These are phyloP conservation scores for Drosophila koepferae DNA, from an alignment of 2,888 invertebrate genomes.

Conservation along the genomic window DNA sequence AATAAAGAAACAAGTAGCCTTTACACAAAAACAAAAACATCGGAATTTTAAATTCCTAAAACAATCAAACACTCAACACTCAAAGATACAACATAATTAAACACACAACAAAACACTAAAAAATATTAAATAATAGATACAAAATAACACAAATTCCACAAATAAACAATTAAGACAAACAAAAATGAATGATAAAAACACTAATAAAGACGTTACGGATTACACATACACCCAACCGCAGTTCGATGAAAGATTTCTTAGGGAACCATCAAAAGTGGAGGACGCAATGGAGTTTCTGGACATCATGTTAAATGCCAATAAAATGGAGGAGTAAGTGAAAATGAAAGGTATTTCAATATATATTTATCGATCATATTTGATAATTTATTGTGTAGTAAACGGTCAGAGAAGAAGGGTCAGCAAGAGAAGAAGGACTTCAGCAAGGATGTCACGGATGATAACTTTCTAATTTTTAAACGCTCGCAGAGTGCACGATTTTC, in stretches of 20 bases:
- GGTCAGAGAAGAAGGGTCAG: background rate
- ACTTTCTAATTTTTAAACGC: conserved; percentile 2
- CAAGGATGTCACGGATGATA: conserved; percentile 14
- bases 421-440: conserved; percentile 4
- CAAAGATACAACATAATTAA: background rate
- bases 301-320: conserved; percentile 21
- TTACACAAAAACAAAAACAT: background rate
- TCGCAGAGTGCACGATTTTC: background rate
- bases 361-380: background rate
- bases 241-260: conserved; percentile 42
- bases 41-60: background rate
- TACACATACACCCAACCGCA: conserved; percentile 14
- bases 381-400: conserved; percentile 11
- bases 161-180: background rate
- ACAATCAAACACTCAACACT: background rate
- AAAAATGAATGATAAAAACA: background rate
- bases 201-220: background rate
- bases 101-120: background rate
- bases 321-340: conserved; percentile 48
- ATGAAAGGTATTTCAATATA: background rate
- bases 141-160: background rate
- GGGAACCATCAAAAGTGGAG: conserved; percentile 21
- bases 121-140: background rate
- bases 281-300: conserved; percentile 34
- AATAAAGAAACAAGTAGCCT: conserved; percentile 3